These are phyloP conservation scores for Siphonodentalium dalli DNA, from an alignment of 2,888 invertebrate genomes.

Conservation along the genomic window DNA sequence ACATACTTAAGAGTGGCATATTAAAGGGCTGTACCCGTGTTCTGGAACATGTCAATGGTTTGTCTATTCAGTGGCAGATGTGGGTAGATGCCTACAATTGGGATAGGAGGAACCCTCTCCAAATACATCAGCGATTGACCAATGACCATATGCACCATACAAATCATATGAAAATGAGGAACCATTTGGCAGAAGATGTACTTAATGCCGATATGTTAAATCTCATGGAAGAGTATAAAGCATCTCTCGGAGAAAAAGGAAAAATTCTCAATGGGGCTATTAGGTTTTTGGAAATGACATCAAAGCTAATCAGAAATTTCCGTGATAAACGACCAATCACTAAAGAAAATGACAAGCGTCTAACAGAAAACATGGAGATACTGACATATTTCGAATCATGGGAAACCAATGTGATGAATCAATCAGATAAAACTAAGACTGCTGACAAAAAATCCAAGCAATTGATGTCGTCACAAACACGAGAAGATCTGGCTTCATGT, in stretches of 20 bases:
- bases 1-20: constrained; percentile 22
- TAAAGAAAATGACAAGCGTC: background rate
- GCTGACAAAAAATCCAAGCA: too few species aligned
- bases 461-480: too few species aligned
- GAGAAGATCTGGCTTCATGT: too few species aligned
- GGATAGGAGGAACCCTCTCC: constrained; percentile 23
- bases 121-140: constrained; percentile 25
- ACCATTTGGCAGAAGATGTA: constrained; percentile 32
- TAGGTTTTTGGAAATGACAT: constrained; percentile 17
- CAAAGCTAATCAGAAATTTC: constrained; percentile 12
- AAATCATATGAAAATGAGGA: constrained; percentile 28
- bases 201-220: constrained; percentile 22
- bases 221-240: constrained; percentile 17
- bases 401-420: too few species aligned
- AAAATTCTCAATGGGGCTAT: constrained; percentile 15
- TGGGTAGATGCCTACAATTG: constrained; percentile 25
- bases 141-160: constrained; percentile 24
- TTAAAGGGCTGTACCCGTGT: background rate
- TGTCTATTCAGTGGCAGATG: constrained; percentile 25
- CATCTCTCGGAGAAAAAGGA: constrained; percentile 15
- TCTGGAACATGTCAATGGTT: constrained; percentile 9
- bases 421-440: too few species aligned
- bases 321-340: constrained; percentile 15
- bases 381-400: too few species aligned
- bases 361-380: too few species aligned